Evolutionary conservation across 2,888 invertebrate species (phyloP), one percentile per base, ranked within the genome.

Genomic region (Orthosia gothica): DNA sequence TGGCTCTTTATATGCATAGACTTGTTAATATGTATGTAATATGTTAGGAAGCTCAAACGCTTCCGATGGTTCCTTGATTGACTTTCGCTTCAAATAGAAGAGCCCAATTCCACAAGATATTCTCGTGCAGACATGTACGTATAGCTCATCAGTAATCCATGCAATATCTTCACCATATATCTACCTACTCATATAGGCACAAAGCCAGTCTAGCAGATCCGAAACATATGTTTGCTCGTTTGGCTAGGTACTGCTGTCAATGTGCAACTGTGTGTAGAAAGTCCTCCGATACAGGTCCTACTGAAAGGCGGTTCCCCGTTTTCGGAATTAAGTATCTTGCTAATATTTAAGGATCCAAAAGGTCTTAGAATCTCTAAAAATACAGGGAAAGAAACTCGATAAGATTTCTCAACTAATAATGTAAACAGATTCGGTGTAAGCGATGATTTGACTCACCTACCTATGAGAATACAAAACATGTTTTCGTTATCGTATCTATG

Each of bases 391-490:
- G 15, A 49, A 54, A 47, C 13, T 49, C 12, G 20, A 16, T 16
- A 13, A 32, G 7, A 15, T 70, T 55, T 3, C 16, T 55, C 13
- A n/a, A 74, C 4, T 16, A 23, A 18, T 32, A 45, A 47, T 47
- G 2, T 26, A 52, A 73, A 47, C 20, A 18, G 55, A 55, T 32
- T 32, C 18, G 18, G 7, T 61, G 32, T 32, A 61, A 40, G 52
- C 59, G 15, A 15, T 40, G 52, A 76, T 59, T 52, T 40, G 7
- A 40, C 15, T 47, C 23, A 52, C 20, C 68, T 18, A 52, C 18
- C 68, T 18, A n/a, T 20, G 32, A 59, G 52, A 76, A 68, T 26
- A 40, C 54, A 45, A 77, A 75, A 61, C 52, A 49, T 40, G 13
- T 76, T 76, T 55, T 76, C 20, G 32, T 61, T 70, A 62, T 55